These are phyloP conservation scores for Chloropsis hardwickii DNA, from an alignment of 2,113 vertebrate species.

Conservation along the genomic window DNA sequence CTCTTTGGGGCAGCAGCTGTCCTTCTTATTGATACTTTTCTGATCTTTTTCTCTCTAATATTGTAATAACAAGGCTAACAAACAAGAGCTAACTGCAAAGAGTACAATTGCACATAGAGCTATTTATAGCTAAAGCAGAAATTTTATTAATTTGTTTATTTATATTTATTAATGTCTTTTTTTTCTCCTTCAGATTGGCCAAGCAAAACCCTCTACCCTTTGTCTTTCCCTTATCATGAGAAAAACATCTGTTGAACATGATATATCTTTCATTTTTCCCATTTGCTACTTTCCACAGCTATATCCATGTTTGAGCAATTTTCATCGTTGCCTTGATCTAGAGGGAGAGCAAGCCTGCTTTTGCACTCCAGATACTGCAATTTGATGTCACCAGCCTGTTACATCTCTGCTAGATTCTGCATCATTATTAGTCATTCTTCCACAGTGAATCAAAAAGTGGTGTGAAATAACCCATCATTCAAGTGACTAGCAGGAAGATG, in stretches of 20 bases:
- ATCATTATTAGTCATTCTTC: neutral
- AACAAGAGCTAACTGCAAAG: neutral
- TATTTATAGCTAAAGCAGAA: neutral
- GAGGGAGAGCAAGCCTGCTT: neutral
- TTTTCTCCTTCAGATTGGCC: neutral
- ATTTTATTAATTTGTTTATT: neutral
- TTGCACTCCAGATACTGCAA: neutral
- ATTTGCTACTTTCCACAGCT: neutral
- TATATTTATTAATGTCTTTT: neutral
- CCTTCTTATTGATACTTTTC: neutral
- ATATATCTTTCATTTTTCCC: neutral
- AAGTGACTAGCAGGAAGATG: neutral
- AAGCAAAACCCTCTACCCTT: neutral
- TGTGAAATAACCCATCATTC: neutral
- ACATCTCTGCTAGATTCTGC: neutral
- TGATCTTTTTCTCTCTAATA: neutral
- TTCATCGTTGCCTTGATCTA: neutral
- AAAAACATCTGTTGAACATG: neutral
- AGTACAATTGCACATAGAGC: neutral
- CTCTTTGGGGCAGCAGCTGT: neutral
- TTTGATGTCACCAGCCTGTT: neutral
- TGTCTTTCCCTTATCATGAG: neutral
- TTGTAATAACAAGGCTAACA: neutral
- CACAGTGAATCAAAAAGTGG: neutral
- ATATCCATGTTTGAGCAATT: neutral